Percentiles rank a stretch among this genome's conserved stretches.
These are phyloP conservation scores for Danionella dracula DNA, from an alignment of 2,797 vertebrate species.

Conservation along the genomic window DNA sequence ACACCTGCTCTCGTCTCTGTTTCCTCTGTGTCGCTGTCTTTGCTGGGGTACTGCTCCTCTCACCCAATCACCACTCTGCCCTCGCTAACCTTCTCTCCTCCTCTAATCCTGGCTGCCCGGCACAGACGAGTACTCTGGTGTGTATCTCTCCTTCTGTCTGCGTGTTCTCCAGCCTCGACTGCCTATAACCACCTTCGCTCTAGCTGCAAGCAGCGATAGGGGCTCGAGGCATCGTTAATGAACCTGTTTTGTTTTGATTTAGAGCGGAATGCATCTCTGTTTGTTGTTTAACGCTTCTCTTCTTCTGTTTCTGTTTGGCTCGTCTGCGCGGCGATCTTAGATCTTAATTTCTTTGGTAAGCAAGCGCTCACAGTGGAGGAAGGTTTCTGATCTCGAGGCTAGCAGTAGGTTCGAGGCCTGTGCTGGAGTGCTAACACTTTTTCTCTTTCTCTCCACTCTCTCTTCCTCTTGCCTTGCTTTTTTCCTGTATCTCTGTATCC, in stretches of 20 bases:
- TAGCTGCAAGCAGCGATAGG: too few species aligned
- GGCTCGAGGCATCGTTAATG: too few species aligned
- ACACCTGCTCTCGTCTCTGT: too few species aligned
- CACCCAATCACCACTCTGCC: not conserved
- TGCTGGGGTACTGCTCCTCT: not conserved
- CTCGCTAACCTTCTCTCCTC: conserved; percentile 13
- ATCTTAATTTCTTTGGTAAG: conserved; percentile 88
- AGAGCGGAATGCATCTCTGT: not conserved
- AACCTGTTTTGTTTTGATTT: not conserved
- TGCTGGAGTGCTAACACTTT: too few species aligned
- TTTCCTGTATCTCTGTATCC: too few species aligned
- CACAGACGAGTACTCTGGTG: conserved; percentile 93
- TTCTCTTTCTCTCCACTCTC: too few species aligned
- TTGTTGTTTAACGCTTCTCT: not conserved
- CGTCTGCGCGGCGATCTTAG: conserved; percentile 77
- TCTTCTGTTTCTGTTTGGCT: conserved; percentile 52
- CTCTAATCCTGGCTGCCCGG: too few species aligned
- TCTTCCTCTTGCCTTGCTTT: too few species aligned
- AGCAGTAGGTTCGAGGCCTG: too few species aligned
- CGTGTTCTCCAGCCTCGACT: not conserved
- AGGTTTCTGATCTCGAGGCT: too few species aligned
- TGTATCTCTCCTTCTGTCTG: conserved; percentile 68
- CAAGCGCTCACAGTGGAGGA: too few species aligned
- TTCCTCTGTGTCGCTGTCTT: not conserved
- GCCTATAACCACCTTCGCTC: too few species aligned